Conservation (phyloP, 2,888 invertebrate species). For the Lobophora halterata region DNA sequence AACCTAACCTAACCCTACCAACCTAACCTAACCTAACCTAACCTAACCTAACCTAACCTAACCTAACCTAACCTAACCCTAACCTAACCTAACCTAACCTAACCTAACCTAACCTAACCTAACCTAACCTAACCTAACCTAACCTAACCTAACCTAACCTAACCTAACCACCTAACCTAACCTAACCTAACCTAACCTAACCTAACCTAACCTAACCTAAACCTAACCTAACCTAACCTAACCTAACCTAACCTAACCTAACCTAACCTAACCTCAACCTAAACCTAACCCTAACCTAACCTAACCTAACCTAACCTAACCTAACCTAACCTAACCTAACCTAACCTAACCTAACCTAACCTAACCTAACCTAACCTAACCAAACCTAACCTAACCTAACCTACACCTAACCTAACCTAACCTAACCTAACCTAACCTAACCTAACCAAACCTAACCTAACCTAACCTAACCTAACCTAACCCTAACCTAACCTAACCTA, state of each 20-base stretch:
- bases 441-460: constrained; percentile 23
- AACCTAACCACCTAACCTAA: constrained; percentile 13
- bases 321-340: constrained; percentile 20
- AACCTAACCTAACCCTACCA: no score
- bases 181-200: constrained; percentile 17
- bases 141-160: constrained; percentile 11
- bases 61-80: constrained; percentile 10
- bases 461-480: constrained; percentile 12
- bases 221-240: constrained; percentile 17
- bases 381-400: constrained; percentile 23
- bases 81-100: constrained; percentile 9
- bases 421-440: constrained; percentile 24
- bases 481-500: constrained; percentile 22
- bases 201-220: constrained; percentile 18
- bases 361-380: constrained; percentile 22
- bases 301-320: constrained; percentile 15
- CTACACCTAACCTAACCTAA: constrained; percentile 17
- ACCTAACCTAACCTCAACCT: constrained; percentile 16
- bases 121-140: constrained; percentile 12
- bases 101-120: no score
- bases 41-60: constrained; percentile 12
- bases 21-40: constrained; percentile 10
- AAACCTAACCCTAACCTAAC: constrained; percentile 11
- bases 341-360: constrained; percentile 11
- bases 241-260: constrained; percentile 18